Evolutionary conservation across 2,888 invertebrate species (phyloP).

Genomic region (Zygogramma bicolorata): DNA sequence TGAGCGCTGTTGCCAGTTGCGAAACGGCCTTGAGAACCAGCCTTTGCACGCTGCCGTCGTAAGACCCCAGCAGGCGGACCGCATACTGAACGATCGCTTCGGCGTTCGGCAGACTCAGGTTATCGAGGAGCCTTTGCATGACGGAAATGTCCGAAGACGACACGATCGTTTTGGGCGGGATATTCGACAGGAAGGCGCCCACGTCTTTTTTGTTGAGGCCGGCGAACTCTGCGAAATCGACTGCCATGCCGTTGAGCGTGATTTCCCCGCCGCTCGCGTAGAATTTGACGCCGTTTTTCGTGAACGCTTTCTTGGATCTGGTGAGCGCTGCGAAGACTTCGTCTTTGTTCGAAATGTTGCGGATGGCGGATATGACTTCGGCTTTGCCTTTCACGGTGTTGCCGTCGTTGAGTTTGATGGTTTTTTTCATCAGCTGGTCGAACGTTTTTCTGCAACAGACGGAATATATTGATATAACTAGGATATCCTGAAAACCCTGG

Average conservation of each 20-base stretch:
- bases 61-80: slow-evolving; percentile 13
- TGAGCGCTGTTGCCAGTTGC: slow-evolving; percentile 20
- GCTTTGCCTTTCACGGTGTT: slow-evolving; percentile 66
- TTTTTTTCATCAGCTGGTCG: slow-evolving; percentile 71
- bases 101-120: slow-evolving; percentile 31
- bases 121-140: slow-evolving; percentile 12
- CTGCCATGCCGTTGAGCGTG: slow-evolving; percentile 53
- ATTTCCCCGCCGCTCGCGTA: slow-evolving; percentile 55
- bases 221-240: slow-evolving; percentile 57
- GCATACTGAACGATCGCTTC: slow-evolving; percentile 20
- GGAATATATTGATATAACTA: neutral
- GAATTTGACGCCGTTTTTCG: slow-evolving; percentile 65
- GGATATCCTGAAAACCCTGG: too few relatives aligned
- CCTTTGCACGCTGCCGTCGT: slow-evolving; percentile 14
- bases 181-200: slow-evolving; percentile 46
- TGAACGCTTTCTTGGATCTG: slow-evolving; percentile 70
- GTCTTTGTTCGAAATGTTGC: slow-evolving; percentile 70
- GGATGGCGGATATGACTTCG: slow-evolving; percentile 71
- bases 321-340: slow-evolving; percentile 71
- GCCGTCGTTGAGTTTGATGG: slow-evolving; percentile 67
- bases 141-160: slow-evolving; percentile 16
- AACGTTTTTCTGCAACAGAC: slow-evolving; percentile 70
- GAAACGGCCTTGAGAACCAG: slow-evolving; percentile 25
- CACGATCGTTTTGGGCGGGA: slow-evolving; percentile 31
- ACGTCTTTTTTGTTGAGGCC: slow-evolving; percentile 50